Conservation (phyloP, 2,797 vertebrate genomes). For the Schizopygopsis pylzovi region DNA sequence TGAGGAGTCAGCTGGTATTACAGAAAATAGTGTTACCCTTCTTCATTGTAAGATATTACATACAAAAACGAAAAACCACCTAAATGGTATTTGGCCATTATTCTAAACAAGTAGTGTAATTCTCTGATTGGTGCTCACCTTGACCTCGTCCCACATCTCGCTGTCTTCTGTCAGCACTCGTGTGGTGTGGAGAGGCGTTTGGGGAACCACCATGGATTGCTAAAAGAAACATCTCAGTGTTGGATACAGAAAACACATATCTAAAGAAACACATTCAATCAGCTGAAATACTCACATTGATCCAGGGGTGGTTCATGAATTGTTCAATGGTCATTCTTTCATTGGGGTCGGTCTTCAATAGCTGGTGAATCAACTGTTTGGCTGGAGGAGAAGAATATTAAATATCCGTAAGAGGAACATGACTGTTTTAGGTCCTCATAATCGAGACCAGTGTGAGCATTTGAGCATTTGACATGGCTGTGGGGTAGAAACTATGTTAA, state of each 20-base stretch:
- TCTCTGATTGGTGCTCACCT: conserved; percentile 78
- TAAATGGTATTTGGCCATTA: not conserved
- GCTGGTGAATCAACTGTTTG: conserved; percentile 91
- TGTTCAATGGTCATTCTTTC: conserved; percentile 94
- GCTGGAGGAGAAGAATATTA: conserved; percentile 72
- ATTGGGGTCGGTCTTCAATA: conserved; percentile 95
- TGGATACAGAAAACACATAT: conserved; percentile 1
- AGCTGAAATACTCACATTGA: conserved; percentile 83
- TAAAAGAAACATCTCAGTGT: conserved; percentile 64
- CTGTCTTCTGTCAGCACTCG: conserved; percentile 94
- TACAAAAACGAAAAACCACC: not conserved
- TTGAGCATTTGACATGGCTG: not conserved
- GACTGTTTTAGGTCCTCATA: not conserved
- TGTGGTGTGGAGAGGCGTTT: conserved; percentile 94
- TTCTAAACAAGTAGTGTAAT: not conserved
- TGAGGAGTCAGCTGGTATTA: conserved; percentile 6
- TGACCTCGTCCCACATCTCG: conserved; percentile 97
- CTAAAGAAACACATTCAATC: conserved; percentile 42
- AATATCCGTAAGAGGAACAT: not conserved
- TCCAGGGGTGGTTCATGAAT: conserved; percentile 98
- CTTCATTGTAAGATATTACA: not conserved
- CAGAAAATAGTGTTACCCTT: not conserved
- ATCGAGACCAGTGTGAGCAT: not conserved
- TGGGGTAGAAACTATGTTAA: not conserved
- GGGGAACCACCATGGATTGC: conserved; percentile 93